phyloP scores from a whole-genome alignment of 2,888 invertebrate genomes.

The Aporophyla nigra region DNA sequence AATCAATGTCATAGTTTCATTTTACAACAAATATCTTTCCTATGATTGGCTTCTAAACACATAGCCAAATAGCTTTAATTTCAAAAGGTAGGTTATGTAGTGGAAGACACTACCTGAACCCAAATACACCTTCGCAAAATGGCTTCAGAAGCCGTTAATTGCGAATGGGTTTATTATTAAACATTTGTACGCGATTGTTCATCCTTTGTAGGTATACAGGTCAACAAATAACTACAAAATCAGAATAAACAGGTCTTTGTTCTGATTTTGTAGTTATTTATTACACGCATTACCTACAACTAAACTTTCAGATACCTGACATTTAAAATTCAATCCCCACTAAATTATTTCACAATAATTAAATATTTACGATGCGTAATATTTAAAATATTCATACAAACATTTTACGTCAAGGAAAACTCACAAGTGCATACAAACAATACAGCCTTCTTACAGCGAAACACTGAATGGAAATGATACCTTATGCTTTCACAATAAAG shows the following conservation, averaged over 20 bases:
- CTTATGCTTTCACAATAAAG: slow-evolving; percentile 46
- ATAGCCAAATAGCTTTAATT: not conserved
- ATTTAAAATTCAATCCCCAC: not conserved
- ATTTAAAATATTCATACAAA: slow-evolving; percentile 7
- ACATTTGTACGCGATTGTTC: not conserved
- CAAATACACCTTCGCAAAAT: not conserved
- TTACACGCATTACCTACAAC: not conserved
- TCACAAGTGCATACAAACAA: slow-evolving; percentile 5
- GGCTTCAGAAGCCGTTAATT: too few relatives aligned
- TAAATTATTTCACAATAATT: slow-evolving; percentile 6
- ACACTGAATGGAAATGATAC: slow-evolving; percentile 1
- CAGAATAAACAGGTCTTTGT: not conserved
- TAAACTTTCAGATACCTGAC: not conserved
- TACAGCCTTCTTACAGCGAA: not conserved
- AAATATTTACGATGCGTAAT: slow-evolving; percentile 6
- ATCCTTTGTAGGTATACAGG: not conserved
- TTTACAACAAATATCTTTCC: not conserved
- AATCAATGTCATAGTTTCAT: not conserved
- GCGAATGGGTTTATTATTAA: not conserved
- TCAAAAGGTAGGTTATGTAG: not conserved
- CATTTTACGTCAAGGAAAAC: slow-evolving; percentile 23
- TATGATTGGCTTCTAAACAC: not conserved
- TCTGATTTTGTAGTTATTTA: not conserved
- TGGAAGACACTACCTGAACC: not conserved
- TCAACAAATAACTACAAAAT: too few relatives aligned